Percentiles rank a stretch among this genome's conserved stretches.
phyloP scores from a whole-genome alignment of 2,888 invertebrate species.

The Podabrus alpinus region DNA sequence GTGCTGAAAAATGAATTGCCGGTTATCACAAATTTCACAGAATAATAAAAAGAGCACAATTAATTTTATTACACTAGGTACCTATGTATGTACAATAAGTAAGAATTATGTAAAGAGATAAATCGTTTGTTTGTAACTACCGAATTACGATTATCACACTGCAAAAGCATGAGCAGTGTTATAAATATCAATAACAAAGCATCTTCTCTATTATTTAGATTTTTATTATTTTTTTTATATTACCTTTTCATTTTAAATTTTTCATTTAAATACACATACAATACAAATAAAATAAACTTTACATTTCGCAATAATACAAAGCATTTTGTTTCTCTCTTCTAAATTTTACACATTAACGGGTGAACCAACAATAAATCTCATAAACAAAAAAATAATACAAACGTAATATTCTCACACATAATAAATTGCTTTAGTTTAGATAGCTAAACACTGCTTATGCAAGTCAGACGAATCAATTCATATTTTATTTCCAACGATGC shows the following conservation, averaged over 20 bases:
- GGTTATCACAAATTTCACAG: slow-evolving; percentile 26
- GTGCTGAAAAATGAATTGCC: slow-evolving; percentile 16
- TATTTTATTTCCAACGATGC: slow-evolving; percentile 13
- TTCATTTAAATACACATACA: slow-evolving; percentile 3
- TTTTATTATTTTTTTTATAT: slow-evolving; percentile 2
- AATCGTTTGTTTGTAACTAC: slow-evolving; percentile 37
- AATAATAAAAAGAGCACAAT: slow-evolving; percentile 40
- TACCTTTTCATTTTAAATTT: slow-evolving; percentile 4
- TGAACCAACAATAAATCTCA: background rate
- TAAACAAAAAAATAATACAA: background rate
- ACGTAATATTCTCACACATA: slow-evolving; percentile 1
- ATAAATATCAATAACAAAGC: slow-evolving; percentile 25
- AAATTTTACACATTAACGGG: background rate
- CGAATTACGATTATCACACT: slow-evolving; percentile 42
- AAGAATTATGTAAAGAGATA: slow-evolving; percentile 41
- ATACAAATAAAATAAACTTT: background rate
- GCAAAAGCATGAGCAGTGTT: slow-evolving; percentile 41
- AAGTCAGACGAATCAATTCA: slow-evolving; percentile 17
- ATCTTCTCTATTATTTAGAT: background rate
- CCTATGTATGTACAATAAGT: slow-evolving; percentile 45
- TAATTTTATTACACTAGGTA: slow-evolving; percentile 43
- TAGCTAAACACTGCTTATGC: slow-evolving; percentile 28
- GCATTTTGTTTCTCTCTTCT: background rate
- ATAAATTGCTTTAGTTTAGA: slow-evolving; percentile 14
- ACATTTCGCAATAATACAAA: background rate